phyloP scores from a whole-genome alignment of 2,113 vertebrate genomes.

The Corydoras maculifer region DNA sequence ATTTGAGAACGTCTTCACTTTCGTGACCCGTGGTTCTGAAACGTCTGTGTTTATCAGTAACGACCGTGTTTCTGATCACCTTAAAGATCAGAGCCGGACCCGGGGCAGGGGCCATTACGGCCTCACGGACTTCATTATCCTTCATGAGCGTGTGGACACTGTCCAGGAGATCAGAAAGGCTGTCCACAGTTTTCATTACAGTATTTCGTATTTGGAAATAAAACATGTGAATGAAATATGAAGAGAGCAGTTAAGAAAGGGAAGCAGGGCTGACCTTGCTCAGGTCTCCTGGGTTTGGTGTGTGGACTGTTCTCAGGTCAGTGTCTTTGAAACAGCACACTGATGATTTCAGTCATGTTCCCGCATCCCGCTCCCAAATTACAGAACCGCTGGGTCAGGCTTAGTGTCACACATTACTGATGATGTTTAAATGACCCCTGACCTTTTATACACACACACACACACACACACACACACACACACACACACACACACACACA shows the following conservation, averaged over 20 bases:
- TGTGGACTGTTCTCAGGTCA: conserved; percentile 15
- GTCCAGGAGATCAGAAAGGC: too few relatives aligned
- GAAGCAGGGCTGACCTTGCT: conserved; percentile 7
- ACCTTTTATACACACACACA: too few relatives aligned
- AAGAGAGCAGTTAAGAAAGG: conserved; percentile 25
- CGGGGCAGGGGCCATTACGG: conserved; percentile 25
- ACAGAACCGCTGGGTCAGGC: conserved; percentile 19
- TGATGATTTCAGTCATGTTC: not conserved
- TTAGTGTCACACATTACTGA: conserved; percentile 33
- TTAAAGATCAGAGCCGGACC: conserved; percentile 35
- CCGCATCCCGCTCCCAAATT: conserved; percentile 15
- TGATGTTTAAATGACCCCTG: conserved; percentile 26
- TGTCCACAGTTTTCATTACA: not conserved
- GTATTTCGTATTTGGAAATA: not conserved
- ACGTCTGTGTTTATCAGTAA: conserved; percentile 38
- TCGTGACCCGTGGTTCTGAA: conserved; percentile 13
- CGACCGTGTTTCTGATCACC: conserved; percentile 26
- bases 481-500: too few relatives aligned
- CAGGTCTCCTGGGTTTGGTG: not conserved
- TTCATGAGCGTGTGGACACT: too few relatives aligned
- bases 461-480: too few relatives aligned
- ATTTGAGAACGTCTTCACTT: not conserved
- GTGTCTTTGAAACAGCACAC: not conserved
- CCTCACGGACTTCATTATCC: conserved; percentile 36
- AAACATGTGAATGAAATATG: conserved; percentile 20